Evolutionary conservation across 23 tunicate species (phyloP).

Genomic region (Ciona savignyi): DNA sequence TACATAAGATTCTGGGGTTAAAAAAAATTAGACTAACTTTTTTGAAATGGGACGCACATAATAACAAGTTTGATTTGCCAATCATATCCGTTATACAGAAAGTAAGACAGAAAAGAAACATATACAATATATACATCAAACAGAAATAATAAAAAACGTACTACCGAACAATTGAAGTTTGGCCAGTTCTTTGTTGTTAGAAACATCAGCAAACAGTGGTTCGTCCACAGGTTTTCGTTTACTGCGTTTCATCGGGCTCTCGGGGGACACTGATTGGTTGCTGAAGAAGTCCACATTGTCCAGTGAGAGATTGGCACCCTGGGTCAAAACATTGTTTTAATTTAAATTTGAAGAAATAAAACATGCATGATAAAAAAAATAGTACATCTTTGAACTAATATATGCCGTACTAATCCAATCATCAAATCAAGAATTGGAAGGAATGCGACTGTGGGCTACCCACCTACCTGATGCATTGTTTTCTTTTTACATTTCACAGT

Average conservation of each 20-base stretch:
- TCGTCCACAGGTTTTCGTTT: slow-evolving; percentile 68
- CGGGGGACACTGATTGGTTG: background rate
- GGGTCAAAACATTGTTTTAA: too few species aligned
- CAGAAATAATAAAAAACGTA: slow-evolving; percentile 22
- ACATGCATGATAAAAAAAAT: too few species aligned
- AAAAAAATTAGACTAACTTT: too few species aligned
- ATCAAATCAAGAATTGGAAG: too few species aligned
- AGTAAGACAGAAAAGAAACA: background rate
- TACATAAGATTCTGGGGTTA: too few species aligned
- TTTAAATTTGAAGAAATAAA: too few species aligned
- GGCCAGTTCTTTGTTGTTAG: slow-evolving; percentile 94
- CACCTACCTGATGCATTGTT: slow-evolving; percentile 34
- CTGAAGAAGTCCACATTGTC: slow-evolving; percentile 33
- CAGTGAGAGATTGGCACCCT: slow-evolving; percentile 46
- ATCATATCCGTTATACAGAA: background rate
- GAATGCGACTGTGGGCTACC: too few species aligned
- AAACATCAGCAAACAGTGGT: slow-evolving; percentile 68
- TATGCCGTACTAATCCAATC: background rate
- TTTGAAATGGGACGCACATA: too few species aligned
- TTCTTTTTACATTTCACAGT: slow-evolving; percentile 45
- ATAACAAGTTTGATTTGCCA: too few species aligned
- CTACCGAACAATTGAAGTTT: slow-evolving; percentile 89
- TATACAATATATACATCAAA: too few species aligned
- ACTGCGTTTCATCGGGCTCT: slow-evolving; percentile 12
- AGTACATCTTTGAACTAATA: background rate